Evolutionary conservation across 2,888 invertebrate species (phyloP).

Genomic region (Andrena chrysosceles): DNA sequence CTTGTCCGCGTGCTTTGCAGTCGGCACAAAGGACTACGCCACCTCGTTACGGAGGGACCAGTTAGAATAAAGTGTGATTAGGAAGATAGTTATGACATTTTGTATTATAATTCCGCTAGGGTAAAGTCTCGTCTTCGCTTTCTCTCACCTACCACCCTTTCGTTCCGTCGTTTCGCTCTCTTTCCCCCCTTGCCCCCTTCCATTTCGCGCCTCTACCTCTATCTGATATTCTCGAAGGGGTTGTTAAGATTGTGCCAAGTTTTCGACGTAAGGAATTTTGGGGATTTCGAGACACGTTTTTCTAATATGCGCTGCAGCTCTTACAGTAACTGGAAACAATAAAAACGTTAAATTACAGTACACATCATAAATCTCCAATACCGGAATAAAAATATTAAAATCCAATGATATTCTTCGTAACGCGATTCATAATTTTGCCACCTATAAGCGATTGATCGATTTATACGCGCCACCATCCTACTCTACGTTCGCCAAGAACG

Average conservation of each 20-base stretch:
- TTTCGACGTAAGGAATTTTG: constrained; percentile 69
- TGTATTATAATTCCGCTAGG: constrained; percentile 82
- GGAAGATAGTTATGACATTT: constrained; percentile 83
- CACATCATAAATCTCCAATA: too few species aligned
- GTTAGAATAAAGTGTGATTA: constrained; percentile 84
- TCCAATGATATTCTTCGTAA: too few species aligned
- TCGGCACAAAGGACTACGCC: constrained; percentile 77
- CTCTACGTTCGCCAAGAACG: neutral
- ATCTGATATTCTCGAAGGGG: constrained; percentile 73
- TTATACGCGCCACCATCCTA: too few species aligned
- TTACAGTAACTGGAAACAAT: neutral
- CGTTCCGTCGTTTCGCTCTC: constrained; percentile 24
- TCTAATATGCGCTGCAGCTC: constrained; percentile 6
- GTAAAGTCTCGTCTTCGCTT: constrained; percentile 65
- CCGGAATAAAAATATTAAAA: too few species aligned
- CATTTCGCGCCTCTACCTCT: constrained; percentile 4
- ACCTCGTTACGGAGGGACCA: constrained; percentile 80
- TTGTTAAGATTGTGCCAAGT: constrained; percentile 79
- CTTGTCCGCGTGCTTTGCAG: constrained; percentile 78
- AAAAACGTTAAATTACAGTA: too few species aligned
- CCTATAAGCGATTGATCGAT: too few species aligned
- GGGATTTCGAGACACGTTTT: constrained; percentile 28
- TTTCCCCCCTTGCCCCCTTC: constrained; percentile 54
- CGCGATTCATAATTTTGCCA: too few species aligned
- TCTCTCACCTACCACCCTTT: constrained; percentile 40